A percentile compares a stretch with the other conserved stretches of the same genome.
These are phyloP conservation scores for Poeciliopsis presidionis DNA, from an alignment of 2,797 vertebrate species.

Conservation along the genomic window DNA sequence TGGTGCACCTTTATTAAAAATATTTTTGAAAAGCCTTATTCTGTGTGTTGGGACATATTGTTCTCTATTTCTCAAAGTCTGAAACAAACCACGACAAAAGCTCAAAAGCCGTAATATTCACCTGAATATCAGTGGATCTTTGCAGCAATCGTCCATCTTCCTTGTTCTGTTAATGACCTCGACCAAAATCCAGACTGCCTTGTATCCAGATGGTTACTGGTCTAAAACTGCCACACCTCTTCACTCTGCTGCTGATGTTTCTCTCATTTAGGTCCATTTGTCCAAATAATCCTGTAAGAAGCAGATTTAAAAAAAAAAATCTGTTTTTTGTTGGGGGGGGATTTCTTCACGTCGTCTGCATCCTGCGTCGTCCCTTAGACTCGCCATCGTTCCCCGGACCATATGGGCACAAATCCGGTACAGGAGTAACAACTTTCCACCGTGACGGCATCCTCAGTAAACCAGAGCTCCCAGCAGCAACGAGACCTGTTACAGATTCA, in stretches of 20 bases:
- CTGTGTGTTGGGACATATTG: not conserved
- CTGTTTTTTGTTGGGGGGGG: too few relatives aligned
- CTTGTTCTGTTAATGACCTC: not conserved
- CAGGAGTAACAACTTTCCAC: constrained; percentile 7
- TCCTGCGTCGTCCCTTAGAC: too few relatives aligned
- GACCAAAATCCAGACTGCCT: not conserved
- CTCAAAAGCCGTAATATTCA: not conserved
- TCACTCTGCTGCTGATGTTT: not conserved
- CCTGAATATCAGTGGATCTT: not conserved
- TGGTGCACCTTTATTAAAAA: not conserved
- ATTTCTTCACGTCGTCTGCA: not conserved
- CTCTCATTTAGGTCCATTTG: not conserved
- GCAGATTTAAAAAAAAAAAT: too few relatives aligned
- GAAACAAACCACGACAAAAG: not conserved
- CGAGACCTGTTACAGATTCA: constrained; percentile 34
- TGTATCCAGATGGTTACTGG: not conserved
- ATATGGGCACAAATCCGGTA: constrained; percentile 17
- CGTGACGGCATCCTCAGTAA: constrained; percentile 21
- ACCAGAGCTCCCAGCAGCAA: constrained; percentile 34
- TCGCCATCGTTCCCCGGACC: not conserved
- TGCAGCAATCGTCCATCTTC: not conserved
- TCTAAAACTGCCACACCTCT: not conserved
- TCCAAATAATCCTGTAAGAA: not conserved
- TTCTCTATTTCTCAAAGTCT: not conserved
- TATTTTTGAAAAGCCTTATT: not conserved